Conservation (phyloP, 1,140 invertebrate species). For the Formica exsecta region DNA sequence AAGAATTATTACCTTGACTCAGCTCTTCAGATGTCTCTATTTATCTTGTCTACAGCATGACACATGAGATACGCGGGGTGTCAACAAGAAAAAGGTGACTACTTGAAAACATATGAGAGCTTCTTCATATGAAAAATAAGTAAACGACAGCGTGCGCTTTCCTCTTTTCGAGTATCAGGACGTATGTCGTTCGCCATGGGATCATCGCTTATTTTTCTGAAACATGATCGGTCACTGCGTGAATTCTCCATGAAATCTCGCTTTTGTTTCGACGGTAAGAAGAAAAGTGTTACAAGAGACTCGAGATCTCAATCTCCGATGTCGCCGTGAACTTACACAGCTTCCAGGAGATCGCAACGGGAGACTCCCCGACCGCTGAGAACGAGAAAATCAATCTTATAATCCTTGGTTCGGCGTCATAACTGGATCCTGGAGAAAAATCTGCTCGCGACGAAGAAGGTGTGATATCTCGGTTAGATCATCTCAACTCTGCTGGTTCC, state of each 20-base stretch:
- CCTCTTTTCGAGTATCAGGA: neutral
- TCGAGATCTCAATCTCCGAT: conserved; percentile 41
- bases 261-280: conserved; percentile 46
- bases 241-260: conserved; percentile 5
- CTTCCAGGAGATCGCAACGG: conserved; percentile 40
- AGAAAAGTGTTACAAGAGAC: conserved; percentile 37
- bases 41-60: conserved; percentile 18
- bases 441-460: conserved; percentile 35
- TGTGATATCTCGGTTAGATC: conserved; percentile 36
- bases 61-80: conserved; percentile 22
- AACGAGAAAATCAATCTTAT: conserved; percentile 56
- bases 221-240: conserved; percentile 13
- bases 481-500: neutral
- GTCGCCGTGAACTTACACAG: conserved; percentile 11
- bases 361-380: conserved; percentile 23
- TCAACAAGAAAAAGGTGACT: conserved; percentile 50
- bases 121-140: conserved; percentile 51
- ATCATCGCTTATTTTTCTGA: conserved; percentile 46
- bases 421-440: conserved; percentile 27
- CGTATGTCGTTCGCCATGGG: neutral
- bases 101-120: conserved; percentile 38
- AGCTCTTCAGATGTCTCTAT: neutral
- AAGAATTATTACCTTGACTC: conserved; percentile 31
- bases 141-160: conserved; percentile 18
- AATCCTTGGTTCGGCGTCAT: conserved; percentile 41